Base-by-base conservation (phyloP, 2,113 vertebrate species). In the Corynorhinus townsendii region DNA sequence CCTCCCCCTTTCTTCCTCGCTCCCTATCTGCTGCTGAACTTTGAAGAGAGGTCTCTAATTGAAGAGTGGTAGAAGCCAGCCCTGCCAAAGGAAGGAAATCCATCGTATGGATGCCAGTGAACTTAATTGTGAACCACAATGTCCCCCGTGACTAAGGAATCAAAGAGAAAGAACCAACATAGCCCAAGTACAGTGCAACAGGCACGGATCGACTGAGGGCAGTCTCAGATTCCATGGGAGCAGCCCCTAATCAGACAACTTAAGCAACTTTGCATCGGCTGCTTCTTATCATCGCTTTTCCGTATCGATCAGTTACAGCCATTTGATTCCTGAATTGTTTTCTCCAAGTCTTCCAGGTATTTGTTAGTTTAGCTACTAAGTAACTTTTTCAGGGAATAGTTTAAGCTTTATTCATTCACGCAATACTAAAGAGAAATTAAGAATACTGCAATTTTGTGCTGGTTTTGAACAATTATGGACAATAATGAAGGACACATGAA, bases 81-180 rank as follows among this genome's bases (percentile, higher is more conserved):
- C 99, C 99, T 99, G 99, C 99, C 99, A 99, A 99, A 99, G 99
- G 99, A 99, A 99, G 98, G 98, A 99, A 98, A 98, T 99, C 99
- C 99, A 98, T 99, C 98, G 97, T 98, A 98, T 99, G 99, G 99
- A 99, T 99, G 98, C 99, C 99, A 99, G 98, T 98, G 99, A 99
- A 99, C 98, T 98, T 98, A 97, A 97, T 96, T 97, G 97, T 97
- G 97, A 98, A 98, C 98, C 98, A 93, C 97, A 97, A 98, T 97
- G 97, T 98, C 98, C 98, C 98, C 98, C 97, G 84, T 97, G 98
- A 98, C 98, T 98, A 97, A 98, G 98, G 98, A 98, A 98, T 98
- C 98, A 98, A 98, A 98, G 96, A 98, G 96, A 97, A 97, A 98
- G 97, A 98, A 98, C 96, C 97, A 94, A 97, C 95, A 95, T 98